Evolutionary conservation across 2,113 vertebrate species (phyloP).

Genomic region (Glareola pratincola): DNA sequence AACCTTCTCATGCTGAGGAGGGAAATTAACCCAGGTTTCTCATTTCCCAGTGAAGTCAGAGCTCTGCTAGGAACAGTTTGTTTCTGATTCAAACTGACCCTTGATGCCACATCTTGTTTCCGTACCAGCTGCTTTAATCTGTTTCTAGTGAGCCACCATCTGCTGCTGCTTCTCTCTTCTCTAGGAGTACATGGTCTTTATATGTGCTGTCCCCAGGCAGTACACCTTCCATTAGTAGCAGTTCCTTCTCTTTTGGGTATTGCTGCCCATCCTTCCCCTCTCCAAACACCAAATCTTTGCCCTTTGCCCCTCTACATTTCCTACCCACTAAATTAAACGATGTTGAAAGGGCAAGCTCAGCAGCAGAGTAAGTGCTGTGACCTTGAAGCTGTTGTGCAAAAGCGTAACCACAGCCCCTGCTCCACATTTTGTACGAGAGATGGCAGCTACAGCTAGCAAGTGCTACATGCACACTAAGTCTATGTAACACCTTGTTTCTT

Average conservation of each 20-base stretch:
- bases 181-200: neutral
- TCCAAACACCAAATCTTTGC: neutral
- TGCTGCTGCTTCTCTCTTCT: neutral
- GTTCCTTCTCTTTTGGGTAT: neutral
- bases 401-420: neutral
- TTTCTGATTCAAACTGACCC: neutral
- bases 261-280: neutral
- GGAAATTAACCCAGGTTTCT: neutral
- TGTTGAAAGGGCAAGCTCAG: neutral
- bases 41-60: neutral
- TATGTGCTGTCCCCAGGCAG: neutral
- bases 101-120: neutral
- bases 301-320: neutral
- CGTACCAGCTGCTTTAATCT: neutral
- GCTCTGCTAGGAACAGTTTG: neutral
- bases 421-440: neutral
- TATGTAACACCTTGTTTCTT: neutral
- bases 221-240: neutral
- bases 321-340: neutral
- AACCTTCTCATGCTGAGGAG: neutral
- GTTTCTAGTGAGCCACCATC: neutral
- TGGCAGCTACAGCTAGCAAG: neutral
- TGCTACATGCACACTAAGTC: fast-evolving
- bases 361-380: neutral
- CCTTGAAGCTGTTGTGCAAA: neutral